Base-by-base conservation (phyloP, 2,797 vertebrate species). In the Acanthopagrus latus region DNA sequence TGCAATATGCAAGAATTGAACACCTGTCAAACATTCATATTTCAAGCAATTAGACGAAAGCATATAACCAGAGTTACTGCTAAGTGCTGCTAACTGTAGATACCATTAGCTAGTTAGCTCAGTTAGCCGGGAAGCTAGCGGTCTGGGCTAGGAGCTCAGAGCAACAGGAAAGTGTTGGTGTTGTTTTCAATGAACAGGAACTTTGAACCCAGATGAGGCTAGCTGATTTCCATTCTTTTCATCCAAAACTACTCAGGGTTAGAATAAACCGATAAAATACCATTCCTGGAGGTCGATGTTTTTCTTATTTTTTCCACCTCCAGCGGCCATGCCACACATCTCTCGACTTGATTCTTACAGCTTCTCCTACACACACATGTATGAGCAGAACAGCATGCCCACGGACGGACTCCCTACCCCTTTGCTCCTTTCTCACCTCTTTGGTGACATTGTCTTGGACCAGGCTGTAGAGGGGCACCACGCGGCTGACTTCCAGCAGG, bases 381-480 rank as follows among this genome's bases (percentile, higher is more conserved):
- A 56, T 5, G 10, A 29, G 44, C 38, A 16, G 43, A 41, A 9
- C 23, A 48, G n/a, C 47, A 14, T 56, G 50, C 23, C 25, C 55
- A 38, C n/a, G 44, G 17, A 58, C 41, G 9, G 2, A 72, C 58
- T 29, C 46, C 43, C 57, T 57, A 17, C 29, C 51, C 74, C 64
- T 62, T 46, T 0, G 8, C 41, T 59, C 74, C 51, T 67, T 55
- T 72, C 91, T 93, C 92, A 99, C 98, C 98, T 99, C 97, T 90
- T 95, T 97, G 84, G 98, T 99, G 85, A 95, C 86, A 0, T 99
- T 99, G 92, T 99, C 97, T 91, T 98, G 97, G 84, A 99, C 96
- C 77, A 99, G 94, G 43, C 95, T 97, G 0, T 98, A 99, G 33
- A 99, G 96, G 16, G 98, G 97, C 59, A 97, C 96, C 69, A 97